Conservation (phyloP, 2,888 invertebrate genomes). For the Parnassius glacialis region DNA sequence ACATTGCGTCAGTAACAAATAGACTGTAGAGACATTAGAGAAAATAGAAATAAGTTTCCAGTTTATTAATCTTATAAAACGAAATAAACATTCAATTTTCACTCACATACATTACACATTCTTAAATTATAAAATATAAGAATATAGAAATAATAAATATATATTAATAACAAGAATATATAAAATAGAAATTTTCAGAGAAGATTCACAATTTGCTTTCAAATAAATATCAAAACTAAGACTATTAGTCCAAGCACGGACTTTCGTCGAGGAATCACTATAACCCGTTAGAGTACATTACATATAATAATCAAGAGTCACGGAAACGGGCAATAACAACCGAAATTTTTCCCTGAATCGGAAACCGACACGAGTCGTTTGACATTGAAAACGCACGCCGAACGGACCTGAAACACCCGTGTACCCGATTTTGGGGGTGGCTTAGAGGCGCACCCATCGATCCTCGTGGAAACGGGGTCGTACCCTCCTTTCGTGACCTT, state of each 20-base stretch:
- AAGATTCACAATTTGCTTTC: neutral
- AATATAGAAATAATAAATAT: no score
- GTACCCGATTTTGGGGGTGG: constrained; percentile 57
- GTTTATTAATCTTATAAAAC: no score
- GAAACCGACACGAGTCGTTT: constrained; percentile 58
- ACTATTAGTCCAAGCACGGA: constrained; percentile 2
- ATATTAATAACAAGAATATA: no score
- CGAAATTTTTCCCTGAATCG: constrained; percentile 43
- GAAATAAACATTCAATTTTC: no score
- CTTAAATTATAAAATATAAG: no score
- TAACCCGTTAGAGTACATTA: constrained; percentile 20
- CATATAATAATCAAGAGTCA: constrained; percentile 52
- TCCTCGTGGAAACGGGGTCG: constrained; percentile 72
- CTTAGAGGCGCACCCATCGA: constrained; percentile 72
- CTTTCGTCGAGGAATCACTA: constrained; percentile 9
- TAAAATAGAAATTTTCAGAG: no score
- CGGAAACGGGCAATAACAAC: constrained; percentile 61
- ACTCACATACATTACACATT: no score
- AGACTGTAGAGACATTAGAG: no score
- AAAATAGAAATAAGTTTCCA: no score
- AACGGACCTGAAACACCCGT: constrained; percentile 54
- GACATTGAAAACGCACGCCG: constrained; percentile 73
- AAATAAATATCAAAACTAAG: constrained; percentile 1
- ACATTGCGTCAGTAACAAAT: no score
- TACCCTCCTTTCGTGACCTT: constrained; percentile 59